Percentiles rank a stretch among this genome's conserved stretches.
phyloP scores from a whole-genome alignment of 2,113 vertebrate genomes.

The Melanocharis versteri region DNA sequence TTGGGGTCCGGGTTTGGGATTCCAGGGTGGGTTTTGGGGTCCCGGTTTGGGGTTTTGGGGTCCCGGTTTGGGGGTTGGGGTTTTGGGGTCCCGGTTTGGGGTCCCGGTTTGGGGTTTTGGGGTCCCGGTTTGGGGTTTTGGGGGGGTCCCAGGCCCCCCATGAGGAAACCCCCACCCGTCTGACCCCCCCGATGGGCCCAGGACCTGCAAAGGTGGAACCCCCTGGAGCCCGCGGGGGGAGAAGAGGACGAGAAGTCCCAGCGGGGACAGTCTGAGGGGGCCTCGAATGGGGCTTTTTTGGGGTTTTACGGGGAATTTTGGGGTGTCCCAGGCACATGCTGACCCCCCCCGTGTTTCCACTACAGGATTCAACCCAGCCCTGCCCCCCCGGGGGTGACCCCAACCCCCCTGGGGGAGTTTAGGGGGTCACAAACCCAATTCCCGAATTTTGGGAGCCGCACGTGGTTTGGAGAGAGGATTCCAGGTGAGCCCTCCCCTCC shows the following conservation, averaged over 20 bases:
- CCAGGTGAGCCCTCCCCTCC: not conserved
- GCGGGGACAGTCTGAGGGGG: not conserved
- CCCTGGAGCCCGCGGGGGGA: not conserved
- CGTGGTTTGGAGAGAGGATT: too few relatives aligned
- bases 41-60: too few relatives aligned
- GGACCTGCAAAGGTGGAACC: not conserved
- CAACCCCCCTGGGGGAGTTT: too few relatives aligned
- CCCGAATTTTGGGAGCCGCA: not conserved
- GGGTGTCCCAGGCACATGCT: rapidly evolving
- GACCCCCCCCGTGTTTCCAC: not conserved
- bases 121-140: not conserved
- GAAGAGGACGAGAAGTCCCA: not conserved
- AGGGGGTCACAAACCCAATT: too few relatives aligned
- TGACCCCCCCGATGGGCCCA: not conserved
- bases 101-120: not conserved
- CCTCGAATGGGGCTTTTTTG: rapidly evolving
- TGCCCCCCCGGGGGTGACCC: not conserved
- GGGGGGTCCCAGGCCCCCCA: not conserved
- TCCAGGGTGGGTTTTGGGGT: too few relatives aligned
- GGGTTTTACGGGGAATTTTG: too few relatives aligned
- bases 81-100: too few relatives aligned
- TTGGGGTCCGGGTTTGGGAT: too few relatives aligned
- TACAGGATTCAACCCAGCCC: not conserved
- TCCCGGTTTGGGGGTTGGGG: too few relatives aligned
- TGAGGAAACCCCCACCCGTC: not conserved